Evolutionary conservation across 2,797 vertebrate genomes (phyloP).

Genomic region (Pelochelys cantorii): DNA sequence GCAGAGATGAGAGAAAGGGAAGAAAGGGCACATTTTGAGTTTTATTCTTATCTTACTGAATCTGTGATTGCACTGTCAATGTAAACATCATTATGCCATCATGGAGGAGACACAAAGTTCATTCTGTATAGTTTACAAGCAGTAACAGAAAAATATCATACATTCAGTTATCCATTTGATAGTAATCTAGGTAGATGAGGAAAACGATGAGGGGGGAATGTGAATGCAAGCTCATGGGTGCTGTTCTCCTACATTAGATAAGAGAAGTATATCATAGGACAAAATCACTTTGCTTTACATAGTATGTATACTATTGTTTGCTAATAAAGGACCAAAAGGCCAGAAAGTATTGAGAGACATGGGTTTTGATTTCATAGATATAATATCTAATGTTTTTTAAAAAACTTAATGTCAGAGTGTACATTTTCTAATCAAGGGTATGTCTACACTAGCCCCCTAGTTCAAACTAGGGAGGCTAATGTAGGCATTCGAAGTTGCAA

Average conservation of each 20-base stretch:
- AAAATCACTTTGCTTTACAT: background rate
- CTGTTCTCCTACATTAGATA: background rate
- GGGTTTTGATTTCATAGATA: background rate
- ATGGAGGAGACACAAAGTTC: background rate
- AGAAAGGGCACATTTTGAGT: background rate
- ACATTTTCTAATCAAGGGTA: background rate
- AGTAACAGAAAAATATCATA: background rate
- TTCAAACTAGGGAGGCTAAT: too few species aligned
- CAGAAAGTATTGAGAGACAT: background rate
- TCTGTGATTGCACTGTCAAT: background rate
- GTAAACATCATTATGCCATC: background rate
- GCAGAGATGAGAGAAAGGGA: background rate
- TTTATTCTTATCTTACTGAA: background rate
- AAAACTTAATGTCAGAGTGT: background rate
- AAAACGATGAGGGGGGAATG: background rate
- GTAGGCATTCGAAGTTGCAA: too few species aligned
- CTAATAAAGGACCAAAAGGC: background rate
- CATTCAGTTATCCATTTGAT: background rate
- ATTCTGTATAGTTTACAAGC: background rate
- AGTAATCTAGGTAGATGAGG: background rate
- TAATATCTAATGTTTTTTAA: background rate
- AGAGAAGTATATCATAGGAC: background rate
- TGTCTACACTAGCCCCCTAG: too few species aligned
- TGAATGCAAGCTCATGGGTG: background rate
- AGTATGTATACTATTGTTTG: background rate